Evolutionary conservation across 2,888 invertebrate species (phyloP).

Genomic region (Fragum fragum): DNA sequence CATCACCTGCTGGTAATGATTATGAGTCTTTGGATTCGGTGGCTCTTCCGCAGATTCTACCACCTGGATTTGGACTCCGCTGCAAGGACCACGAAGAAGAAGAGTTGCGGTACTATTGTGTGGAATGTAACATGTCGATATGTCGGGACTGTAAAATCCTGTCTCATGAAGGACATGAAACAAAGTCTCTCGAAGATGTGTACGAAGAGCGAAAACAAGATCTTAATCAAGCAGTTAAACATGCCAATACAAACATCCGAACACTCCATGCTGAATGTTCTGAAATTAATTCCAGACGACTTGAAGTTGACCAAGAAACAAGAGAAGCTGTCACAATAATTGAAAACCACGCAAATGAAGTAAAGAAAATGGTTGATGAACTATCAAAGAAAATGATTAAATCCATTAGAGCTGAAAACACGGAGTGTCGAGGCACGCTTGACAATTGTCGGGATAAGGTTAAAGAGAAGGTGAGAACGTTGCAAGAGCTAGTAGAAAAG

Average conservation of each 20-base stretch:
- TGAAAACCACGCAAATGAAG: conserved; percentile 57
- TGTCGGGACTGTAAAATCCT: conserved; percentile 66
- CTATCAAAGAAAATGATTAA: conserved; percentile 56
- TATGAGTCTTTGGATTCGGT: conserved; percentile 50
- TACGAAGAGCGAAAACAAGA: conserved; percentile 58
- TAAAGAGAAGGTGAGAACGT: conserved; percentile 53
- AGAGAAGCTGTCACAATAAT: conserved; percentile 50
- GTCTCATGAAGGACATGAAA: conserved; percentile 58
- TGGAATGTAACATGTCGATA: conserved; percentile 50
- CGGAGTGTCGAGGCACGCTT: conserved; percentile 54
- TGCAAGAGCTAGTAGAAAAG: conserved; percentile 55
- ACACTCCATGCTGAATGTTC: conserved; percentile 59
- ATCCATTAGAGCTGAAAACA: conserved; percentile 49
- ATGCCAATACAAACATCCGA: conserved; percentile 55
- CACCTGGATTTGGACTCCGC: conserved; percentile 53
- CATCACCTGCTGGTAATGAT: conserved; percentile 43
- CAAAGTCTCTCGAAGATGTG: conserved; percentile 54
- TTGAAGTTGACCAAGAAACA: conserved; percentile 64
- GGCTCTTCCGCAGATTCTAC: conserved; percentile 46
- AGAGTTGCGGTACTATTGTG: conserved; percentile 58
- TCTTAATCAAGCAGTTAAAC: conserved; percentile 54
- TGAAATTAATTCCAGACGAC: conserved; percentile 60
- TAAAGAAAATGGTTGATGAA: conserved; percentile 61
- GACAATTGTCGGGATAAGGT: conserved; percentile 55
- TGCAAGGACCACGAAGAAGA: conserved; percentile 55